Percentiles rank a stretch among this genome's conserved stretches.
These are phyloP conservation scores for Colinus virginianus DNA, from an alignment of 2,113 vertebrate species.

Conservation along the genomic window DNA sequence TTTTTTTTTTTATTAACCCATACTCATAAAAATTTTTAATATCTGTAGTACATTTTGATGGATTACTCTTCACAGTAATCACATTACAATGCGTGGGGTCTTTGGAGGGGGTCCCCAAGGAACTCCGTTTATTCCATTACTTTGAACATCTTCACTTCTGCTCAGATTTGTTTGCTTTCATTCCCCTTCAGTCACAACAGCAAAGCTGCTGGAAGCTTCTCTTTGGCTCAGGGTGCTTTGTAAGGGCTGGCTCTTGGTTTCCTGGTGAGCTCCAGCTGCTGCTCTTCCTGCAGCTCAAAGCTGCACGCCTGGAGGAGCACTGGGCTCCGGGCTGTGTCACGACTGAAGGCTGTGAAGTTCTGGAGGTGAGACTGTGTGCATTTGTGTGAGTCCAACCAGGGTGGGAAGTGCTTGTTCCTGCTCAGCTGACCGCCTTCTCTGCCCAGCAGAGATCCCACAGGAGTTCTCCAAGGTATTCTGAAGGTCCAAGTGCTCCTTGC, in stretches of 20 bases:
- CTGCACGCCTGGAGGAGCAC: neutral
- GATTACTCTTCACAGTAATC: neutral
- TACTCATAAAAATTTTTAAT: neutral
- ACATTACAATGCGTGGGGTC: neutral
- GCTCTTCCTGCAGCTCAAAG: too few relatives aligned
- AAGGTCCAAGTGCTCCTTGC: neutral
- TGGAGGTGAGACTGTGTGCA: neutral
- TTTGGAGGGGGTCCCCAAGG: neutral
- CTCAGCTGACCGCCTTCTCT: too few relatives aligned
- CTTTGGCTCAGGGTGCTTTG: rapidly evolving
- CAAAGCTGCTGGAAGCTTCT: neutral
- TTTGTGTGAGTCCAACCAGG: neutral
- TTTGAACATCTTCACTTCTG: neutral
- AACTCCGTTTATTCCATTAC: neutral
- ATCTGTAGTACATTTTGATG: neutral
- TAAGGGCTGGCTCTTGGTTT: neutral
- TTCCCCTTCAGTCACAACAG: neutral
- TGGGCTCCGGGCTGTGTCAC: neutral
- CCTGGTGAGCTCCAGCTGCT: neutral
- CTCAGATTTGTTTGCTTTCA: neutral
- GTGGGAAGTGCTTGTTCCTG: neutral
- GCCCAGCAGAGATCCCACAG: neutral
- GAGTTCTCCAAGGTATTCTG: neutral
- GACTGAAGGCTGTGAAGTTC: neutral
- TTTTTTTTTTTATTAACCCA: too few relatives aligned